Evolutionary conservation across 1,140 invertebrate genomes (phyloP).

Genomic region (Dendrolimus kikuchii): DNA sequence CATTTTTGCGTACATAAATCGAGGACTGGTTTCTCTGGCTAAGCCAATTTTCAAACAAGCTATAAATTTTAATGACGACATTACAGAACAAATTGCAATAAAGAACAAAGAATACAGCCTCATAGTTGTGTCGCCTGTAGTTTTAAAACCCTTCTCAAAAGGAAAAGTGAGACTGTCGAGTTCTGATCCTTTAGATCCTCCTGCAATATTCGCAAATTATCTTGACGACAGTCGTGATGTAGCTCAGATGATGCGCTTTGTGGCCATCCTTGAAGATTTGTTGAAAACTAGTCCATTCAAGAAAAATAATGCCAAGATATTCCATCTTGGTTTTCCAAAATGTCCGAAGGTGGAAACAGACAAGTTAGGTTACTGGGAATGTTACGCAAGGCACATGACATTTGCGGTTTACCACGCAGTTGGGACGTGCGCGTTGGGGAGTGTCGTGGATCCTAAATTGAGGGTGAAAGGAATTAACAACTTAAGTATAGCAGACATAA

Average conservation of each 20-base stretch:
- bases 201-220: constrained; percentile 86
- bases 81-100: constrained; percentile 37
- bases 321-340: constrained; percentile 17
- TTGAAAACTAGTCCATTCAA: constrained; percentile 71
- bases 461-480: constrained; percentile 52
- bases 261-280: constrained; percentile 72
- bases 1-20: constrained; percentile 45
- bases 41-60: constrained; percentile 32
- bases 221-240: constrained; percentile 76
- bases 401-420: constrained; percentile 67
- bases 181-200: constrained; percentile 79
- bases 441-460: constrained; percentile 30
- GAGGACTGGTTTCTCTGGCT: constrained; percentile 71
- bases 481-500: constrained; percentile 64
- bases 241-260: constrained; percentile 72
- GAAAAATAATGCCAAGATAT: constrained; percentile 23
- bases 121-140: constrained; percentile 65
- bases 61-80: constrained; percentile 43
- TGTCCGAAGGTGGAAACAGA: constrained; percentile 16
- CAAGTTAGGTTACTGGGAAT: constrained; percentile 52
- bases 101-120: constrained; percentile 44
- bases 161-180: constrained; percentile 78
- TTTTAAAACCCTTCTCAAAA: constrained; percentile 78
- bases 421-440: constrained; percentile 34
- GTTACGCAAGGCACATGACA: constrained; percentile 57